Percentiles rank a stretch among this genome's conserved stretches.
These are phyloP conservation scores for Brevipalpus yothersi DNA, from an alignment of 1,140 invertebrate species.

Conservation along the genomic window DNA sequence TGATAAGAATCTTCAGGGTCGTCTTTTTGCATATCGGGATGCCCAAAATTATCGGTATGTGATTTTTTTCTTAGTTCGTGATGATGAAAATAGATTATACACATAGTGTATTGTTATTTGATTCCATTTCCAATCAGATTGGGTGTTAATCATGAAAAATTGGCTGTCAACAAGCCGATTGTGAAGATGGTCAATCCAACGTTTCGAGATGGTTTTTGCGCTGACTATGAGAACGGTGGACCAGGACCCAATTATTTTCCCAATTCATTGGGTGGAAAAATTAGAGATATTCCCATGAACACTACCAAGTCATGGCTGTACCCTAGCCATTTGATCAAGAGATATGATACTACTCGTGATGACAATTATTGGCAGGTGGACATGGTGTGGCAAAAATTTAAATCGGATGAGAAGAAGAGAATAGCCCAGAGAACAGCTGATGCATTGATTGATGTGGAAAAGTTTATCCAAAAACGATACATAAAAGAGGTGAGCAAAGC, in stretches of 20 bases:
- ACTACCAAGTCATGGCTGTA: conserved; percentile 7
- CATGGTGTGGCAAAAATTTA: background rate
- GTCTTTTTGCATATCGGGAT: conserved; percentile 80
- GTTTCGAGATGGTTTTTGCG: conserved; percentile 54
- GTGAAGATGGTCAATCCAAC: conserved; percentile 35
- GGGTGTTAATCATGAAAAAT: conserved; percentile 70
- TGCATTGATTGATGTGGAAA: no score
- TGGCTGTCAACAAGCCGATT: conserved; percentile 86
- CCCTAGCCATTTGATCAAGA: conserved; percentile 15
- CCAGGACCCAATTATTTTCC: conserved; percentile 60
- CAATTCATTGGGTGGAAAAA: conserved; percentile 28
- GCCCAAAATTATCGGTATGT: conserved; percentile 57
- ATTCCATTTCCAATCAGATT: conserved; percentile 20
- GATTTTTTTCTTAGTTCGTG: background rate
- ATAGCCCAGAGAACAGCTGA: no score
- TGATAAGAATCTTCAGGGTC: conserved; percentile 70
- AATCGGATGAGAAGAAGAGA: no score
- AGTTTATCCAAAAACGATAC: no score
- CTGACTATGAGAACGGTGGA: conserved; percentile 20
- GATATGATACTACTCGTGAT: conserved; percentile 55
- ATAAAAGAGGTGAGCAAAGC: no score
- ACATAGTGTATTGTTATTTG: background rate
- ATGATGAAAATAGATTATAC: background rate
- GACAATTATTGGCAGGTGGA: conserved; percentile 65
- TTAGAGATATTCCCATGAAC: conserved; percentile 7